Percentiles rank a stretch among this genome's conserved stretches.
Evolutionary conservation across 2,888 invertebrate genomes (phyloP).

Genomic region (Imbricaverruca yamaguchii): DNA sequence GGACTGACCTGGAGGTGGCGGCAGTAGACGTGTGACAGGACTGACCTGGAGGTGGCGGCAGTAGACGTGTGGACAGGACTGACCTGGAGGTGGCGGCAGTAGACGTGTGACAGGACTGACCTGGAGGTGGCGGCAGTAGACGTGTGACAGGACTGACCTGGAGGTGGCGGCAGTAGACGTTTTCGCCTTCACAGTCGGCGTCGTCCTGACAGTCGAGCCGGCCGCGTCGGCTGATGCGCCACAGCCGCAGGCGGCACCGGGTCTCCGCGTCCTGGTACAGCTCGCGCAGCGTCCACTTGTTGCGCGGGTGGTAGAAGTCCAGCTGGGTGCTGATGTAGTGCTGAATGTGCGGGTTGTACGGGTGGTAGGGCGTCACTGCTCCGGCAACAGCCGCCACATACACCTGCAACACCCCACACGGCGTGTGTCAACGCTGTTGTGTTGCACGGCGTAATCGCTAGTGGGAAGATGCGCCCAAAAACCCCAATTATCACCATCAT

Average conservation of each 20-base stretch:
- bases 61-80: too few relatives aligned
- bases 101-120: too few relatives aligned
- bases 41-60: too few relatives aligned
- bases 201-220: not conserved
- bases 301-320: not conserved
- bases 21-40: too few relatives aligned
- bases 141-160: not conserved
- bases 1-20: too few relatives aligned
- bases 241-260: not conserved
- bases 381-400: not conserved
- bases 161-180: not conserved
- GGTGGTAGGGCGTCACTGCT: not conserved
- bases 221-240: slow-evolving; percentile 14
- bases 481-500: too few relatives aligned
- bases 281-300: not conserved
- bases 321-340: not conserved
- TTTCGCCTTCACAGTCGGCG: not conserved
- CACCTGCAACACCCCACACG: not conserved
- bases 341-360: slow-evolving; percentile 14
- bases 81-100: too few relatives aligned
- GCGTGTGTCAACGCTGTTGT: too few relatives aligned
- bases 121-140: not conserved
- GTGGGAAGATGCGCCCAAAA: too few relatives aligned
- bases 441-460: too few relatives aligned
- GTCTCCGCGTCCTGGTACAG: slow-evolving; percentile 14